These are phyloP conservation scores for Cygnus atratus DNA, from an alignment of 2,113 vertebrate genomes.

Conservation along the genomic window DNA sequence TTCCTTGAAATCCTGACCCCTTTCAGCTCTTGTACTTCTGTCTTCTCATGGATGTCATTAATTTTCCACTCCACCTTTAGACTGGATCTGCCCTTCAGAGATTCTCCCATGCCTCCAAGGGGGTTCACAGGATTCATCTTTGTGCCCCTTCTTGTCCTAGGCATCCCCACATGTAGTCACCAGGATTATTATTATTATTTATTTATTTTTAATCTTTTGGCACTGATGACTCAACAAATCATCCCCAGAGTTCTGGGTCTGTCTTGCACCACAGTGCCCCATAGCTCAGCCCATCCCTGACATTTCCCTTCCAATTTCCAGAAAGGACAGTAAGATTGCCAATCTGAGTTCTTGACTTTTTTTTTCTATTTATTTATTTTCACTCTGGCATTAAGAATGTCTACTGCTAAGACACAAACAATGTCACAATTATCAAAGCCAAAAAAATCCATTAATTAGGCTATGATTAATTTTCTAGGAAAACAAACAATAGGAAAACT, in stretches of 20 bases:
- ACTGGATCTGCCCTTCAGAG: neutral
- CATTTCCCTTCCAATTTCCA: neutral
- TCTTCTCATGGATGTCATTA: neutral
- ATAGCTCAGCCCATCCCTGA: neutral
- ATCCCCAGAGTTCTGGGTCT: neutral
- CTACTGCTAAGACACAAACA: neutral
- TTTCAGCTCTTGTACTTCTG: neutral
- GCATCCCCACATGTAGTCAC: fast-evolving
- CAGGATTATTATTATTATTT: fast-evolving
- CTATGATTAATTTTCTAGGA: neutral
- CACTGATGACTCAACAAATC: neutral
- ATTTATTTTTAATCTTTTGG: neutral
- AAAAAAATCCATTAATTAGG: neutral
- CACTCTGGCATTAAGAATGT: neutral
- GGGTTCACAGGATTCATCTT: neutral
- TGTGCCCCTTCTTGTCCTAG: neutral
- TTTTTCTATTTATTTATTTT: too few species aligned
- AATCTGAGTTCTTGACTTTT: neutral
- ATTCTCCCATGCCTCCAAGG: neutral
- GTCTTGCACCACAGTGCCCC: fast-evolving
- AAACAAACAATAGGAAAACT: neutral
- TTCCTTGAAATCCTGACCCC: neutral
- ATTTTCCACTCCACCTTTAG: neutral
- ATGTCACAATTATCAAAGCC: neutral
- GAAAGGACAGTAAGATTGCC: neutral